Conservation (phyloP, 2,888 invertebrate species). For the Trichogramma evanescens region DNA sequence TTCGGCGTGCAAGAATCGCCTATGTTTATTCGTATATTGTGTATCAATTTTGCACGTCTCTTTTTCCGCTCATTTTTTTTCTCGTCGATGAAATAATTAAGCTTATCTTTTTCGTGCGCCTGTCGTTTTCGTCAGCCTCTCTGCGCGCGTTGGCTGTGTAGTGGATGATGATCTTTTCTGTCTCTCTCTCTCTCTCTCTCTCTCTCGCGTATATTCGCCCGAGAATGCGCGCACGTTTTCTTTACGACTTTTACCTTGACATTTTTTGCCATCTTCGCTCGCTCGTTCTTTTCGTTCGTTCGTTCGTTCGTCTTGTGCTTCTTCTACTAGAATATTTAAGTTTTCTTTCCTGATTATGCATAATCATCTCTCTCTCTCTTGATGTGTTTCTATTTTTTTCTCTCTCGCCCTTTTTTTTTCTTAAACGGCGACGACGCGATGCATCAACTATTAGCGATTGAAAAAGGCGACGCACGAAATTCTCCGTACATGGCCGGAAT, state of each 20-base stretch:
- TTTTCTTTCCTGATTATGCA: not conserved
- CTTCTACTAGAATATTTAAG: conserved; percentile 3
- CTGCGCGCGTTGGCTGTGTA: too few species aligned
- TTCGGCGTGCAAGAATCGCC: too few species aligned
- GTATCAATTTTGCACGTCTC: too few species aligned
- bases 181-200: not conserved
- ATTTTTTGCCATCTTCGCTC: not conserved
- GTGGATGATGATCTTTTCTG: not conserved
- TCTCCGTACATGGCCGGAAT: too few species aligned
- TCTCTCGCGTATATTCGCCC: not conserved
- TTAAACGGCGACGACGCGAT: too few species aligned
- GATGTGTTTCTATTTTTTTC: not conserved
- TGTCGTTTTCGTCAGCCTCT: too few species aligned
- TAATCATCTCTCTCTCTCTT: not conserved
- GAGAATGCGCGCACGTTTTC: not conserved
- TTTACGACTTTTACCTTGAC: not conserved
- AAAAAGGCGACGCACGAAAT: too few species aligned
- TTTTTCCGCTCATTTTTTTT: too few species aligned
- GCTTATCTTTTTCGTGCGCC: too few species aligned
- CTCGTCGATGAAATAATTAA: too few species aligned
- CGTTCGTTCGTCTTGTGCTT: not conserved
- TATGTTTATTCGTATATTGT: too few species aligned
- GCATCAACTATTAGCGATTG: too few species aligned
- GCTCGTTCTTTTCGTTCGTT: not conserved
- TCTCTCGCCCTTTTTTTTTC: not conserved